A percentile compares a stretch with the other conserved stretches of the same genome.
These are phyloP conservation scores for Sceliomorpha sp. DNA, from an alignment of 2,888 invertebrate species.

Conservation along the genomic window DNA sequence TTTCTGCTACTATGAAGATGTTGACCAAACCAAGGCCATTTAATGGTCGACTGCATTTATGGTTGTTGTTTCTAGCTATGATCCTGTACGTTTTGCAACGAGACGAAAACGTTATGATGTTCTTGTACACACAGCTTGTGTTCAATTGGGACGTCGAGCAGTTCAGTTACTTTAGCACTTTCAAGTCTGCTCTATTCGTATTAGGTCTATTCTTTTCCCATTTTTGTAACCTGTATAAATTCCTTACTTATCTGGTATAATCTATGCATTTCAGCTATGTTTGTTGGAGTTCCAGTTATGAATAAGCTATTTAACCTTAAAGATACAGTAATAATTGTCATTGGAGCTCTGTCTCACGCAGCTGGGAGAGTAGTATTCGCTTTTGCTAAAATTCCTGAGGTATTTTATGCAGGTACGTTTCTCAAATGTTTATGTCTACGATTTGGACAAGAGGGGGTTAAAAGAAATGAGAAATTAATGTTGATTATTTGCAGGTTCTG, in stretches of 20 bases:
- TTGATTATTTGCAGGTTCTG: conserved; percentile 82
- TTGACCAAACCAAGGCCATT: conserved; percentile 83
- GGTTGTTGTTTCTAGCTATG: conserved; percentile 88
- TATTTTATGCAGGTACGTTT: conserved; percentile 84
- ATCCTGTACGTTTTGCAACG: conserved; percentile 90
- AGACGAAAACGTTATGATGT: conserved; percentile 89
- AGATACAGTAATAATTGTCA: conserved; percentile 88
- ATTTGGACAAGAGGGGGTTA: neutral
- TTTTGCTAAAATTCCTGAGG: conserved; percentile 81
- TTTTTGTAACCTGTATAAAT: no score
- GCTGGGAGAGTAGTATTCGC: conserved; percentile 86
- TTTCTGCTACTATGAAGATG: conserved; percentile 84
- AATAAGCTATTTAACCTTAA: conserved; percentile 85
- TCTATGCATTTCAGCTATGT: conserved; percentile 83
- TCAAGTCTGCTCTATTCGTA: conserved; percentile 87
- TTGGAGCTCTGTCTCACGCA: conserved; percentile 87
- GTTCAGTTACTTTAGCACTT: conserved; percentile 88
- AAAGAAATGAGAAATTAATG: no score
- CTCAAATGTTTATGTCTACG: no score
- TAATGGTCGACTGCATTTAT: conserved; percentile 84
- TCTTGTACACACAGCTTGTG: conserved; percentile 87
- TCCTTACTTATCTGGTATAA: no score
- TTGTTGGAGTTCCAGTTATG: conserved; percentile 87
- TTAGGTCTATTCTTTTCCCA: no score
- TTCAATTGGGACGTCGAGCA: conserved; percentile 87